Conservation (phyloP, 2,797 vertebrate genomes). For the Catharus ustulatus region DNA sequence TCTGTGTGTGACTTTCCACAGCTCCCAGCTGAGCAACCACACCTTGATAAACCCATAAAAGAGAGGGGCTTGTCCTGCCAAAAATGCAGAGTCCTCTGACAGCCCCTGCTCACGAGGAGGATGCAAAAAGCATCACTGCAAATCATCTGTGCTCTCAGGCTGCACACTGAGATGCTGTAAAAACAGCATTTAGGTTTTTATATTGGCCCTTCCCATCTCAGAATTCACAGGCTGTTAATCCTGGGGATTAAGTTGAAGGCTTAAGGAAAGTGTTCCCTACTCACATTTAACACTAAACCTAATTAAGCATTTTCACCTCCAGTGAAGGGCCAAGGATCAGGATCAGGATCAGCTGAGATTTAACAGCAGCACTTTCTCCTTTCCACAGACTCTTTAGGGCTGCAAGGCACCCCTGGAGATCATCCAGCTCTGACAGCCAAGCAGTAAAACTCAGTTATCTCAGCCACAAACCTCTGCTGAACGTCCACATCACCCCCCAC, state of each 20-base stretch:
- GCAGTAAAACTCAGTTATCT: fast-evolving
- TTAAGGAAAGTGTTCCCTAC: background rate
- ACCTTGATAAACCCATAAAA: conserved; percentile 17
- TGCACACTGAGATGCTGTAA: background rate
- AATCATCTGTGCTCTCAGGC: background rate
- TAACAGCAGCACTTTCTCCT: background rate
- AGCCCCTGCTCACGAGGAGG: conserved; percentile 17
- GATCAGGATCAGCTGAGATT: background rate
- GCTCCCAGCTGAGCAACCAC: conserved; percentile 49
- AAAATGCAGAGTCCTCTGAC: background rate
- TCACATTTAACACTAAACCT: background rate
- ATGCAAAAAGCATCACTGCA: background rate
- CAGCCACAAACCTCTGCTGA: fast-evolving
- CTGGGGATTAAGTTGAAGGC: background rate
- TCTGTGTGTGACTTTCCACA: conserved; percentile 24
- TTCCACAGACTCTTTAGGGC: background rate
- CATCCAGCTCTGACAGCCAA: background rate
- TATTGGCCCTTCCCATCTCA: background rate
- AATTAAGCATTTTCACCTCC: background rate
- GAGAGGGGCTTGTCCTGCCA: conserved; percentile 31
- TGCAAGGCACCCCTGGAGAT: background rate
- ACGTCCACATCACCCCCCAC: background rate
- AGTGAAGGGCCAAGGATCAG: background rate
- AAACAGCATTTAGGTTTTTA: background rate
- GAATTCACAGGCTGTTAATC: background rate